Percentiles rank a stretch among this genome's conserved stretches.
phyloP scores from a whole-genome alignment of 2,888 invertebrate genomes.

The Aleiodes leptofemur region DNA sequence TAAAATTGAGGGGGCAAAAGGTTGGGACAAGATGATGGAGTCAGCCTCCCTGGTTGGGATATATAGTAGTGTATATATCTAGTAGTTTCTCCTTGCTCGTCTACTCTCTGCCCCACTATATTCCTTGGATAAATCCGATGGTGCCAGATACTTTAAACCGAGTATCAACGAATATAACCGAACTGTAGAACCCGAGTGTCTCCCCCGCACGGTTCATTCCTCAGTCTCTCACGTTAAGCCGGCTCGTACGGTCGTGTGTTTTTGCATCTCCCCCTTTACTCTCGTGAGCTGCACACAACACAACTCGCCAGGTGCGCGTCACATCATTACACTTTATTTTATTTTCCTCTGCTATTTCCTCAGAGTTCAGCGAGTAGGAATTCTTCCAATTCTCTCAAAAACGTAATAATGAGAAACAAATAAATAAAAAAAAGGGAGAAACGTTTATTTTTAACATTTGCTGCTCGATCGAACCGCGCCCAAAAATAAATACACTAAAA shows the following conservation, averaged over 20 bases:
- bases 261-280: constrained; percentile 16
- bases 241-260: constrained; percentile 52
- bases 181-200: constrained; percentile 7
- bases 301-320: constrained; percentile 47
- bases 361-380: neutral
- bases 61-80: constrained; percentile 8
- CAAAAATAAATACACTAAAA: constrained; percentile 1
- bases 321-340: constrained; percentile 21
- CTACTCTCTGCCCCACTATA: constrained; percentile 28
- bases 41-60: constrained; percentile 2
- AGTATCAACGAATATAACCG: constrained; percentile 48
- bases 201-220: constrained; percentile 41
- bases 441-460: constrained; percentile 2
- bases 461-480: constrained; percentile 2
- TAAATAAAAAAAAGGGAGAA: neutral
- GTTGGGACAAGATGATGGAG: constrained; percentile 18
- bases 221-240: constrained; percentile 55
- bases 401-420: too few relatives aligned
- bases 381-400: neutral
- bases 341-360: neutral
- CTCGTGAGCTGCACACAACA: neutral
- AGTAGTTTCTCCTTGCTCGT: constrained; percentile 12
- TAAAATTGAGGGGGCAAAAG: constrained; percentile 10
- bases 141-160: constrained; percentile 36
- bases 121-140: constrained; percentile 20